phyloP scores from a whole-genome alignment of 2,113 vertebrate genomes.

The Motacilla tschutschensis region DNA sequence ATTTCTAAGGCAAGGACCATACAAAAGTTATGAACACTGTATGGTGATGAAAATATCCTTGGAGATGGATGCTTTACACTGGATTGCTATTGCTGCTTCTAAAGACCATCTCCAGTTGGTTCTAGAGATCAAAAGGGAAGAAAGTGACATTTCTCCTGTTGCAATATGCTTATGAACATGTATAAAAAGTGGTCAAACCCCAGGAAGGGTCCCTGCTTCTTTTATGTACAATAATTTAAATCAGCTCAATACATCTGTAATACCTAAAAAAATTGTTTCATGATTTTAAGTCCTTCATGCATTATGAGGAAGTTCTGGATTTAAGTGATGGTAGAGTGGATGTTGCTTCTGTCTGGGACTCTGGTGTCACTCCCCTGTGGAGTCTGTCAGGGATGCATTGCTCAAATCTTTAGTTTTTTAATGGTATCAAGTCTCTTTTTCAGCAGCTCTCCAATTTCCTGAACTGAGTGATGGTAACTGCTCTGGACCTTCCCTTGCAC shows the following conservation, averaged over 20 bases:
- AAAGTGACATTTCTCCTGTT: constrained; percentile 58
- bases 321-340: constrained; percentile 68
- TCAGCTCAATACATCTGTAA: constrained; percentile 75
- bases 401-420: constrained; percentile 93
- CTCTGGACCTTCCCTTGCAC: constrained; percentile 92
- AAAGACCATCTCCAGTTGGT: constrained; percentile 56
- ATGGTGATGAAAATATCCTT: constrained; percentile 52
- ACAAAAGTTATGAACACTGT: constrained; percentile 56
- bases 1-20: constrained; percentile 61
- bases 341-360: constrained; percentile 62
- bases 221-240: constrained; percentile 96
- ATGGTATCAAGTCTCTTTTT: constrained; percentile 91
- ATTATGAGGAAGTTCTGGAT: constrained; percentile 82
- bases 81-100: constrained; percentile 79
- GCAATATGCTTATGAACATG: constrained; percentile 72
- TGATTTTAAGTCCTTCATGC: constrained; percentile 85
- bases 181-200: constrained; percentile 83
- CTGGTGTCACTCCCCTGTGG: constrained; percentile 33
- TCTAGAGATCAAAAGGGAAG: constrained; percentile 64
- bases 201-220: constrained; percentile 72
- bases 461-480: constrained; percentile 94
- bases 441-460: constrained; percentile 92
- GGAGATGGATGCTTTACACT: constrained; percentile 64
- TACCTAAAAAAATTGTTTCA: constrained; percentile 76
- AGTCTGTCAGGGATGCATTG: constrained; percentile 26